Conservation (phyloP, 2,888 invertebrate species). For the Dryobotodes eremita region DNA sequence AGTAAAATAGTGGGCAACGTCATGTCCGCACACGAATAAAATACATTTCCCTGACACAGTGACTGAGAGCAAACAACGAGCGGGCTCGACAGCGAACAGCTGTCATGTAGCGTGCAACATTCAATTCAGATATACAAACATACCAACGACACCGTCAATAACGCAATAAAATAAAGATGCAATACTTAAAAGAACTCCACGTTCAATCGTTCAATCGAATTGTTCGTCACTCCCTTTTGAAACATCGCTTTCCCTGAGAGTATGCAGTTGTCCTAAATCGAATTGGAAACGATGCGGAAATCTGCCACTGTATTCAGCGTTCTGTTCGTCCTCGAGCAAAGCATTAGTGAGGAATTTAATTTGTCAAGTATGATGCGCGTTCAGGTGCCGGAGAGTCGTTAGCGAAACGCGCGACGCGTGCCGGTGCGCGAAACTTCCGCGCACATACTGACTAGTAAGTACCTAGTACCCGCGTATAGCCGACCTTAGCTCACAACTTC, state of each 20-base stretch:
- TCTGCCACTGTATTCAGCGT: conserved; percentile 65
- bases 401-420: conserved; percentile 74
- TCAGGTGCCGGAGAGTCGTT: conserved; percentile 73
- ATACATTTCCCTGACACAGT: conserved; percentile 51
- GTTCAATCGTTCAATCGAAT: conserved; percentile 85
- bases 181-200: conserved; percentile 80
- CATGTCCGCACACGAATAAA: conserved; percentile 50
- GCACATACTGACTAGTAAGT: conserved; percentile 55
- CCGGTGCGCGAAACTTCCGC: conserved; percentile 72
- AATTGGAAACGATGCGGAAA: conserved; percentile 78
- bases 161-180: conserved; percentile 73
- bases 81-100: conserved; percentile 54
- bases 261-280: conserved; percentile 83
- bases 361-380: conserved; percentile 78
- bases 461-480: conserved; percentile 39
- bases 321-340: conserved; percentile 71
- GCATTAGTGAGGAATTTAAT: conserved; percentile 80
- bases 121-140: conserved; percentile 64
- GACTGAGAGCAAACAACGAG: conserved; percentile 58
- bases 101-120: conserved; percentile 60
- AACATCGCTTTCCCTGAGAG: conserved; percentile 79
- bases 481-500: conserved; percentile 40
- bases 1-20: conserved; percentile 39
- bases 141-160: conserved; percentile 67
- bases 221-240: conserved; percentile 79